Evolutionary conservation across 2,113 vertebrate genomes (phyloP), one percentile per base, ranked within the genome.

Genomic region (Crotophaga sulcirostris): DNA sequence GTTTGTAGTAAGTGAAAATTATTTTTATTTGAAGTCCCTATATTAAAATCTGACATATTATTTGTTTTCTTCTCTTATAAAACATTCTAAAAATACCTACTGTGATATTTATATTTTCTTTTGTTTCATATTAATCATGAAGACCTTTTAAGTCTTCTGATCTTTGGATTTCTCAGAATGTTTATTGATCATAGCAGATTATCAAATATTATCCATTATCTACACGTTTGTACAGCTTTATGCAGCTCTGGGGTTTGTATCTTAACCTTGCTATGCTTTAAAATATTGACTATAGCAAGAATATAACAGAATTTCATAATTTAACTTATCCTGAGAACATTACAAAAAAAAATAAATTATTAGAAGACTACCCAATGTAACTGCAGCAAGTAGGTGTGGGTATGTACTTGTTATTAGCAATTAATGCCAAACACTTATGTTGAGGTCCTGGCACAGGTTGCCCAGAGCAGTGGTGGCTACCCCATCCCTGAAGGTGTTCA

Each of bases 1-100:
- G 40, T 77, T 92, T 81, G 81, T 86, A 91, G 73, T 85, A 92
- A 93, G 40, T 95, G 89, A 96, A 97, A 97, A 96, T 82, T 92
- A 66, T 12, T 72, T n/a, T 9, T 59, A 42, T 90, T 62, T 87
- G 86, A 93, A 76, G 40, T 70, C 13, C 51, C 25, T 33, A 2
- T 40, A 52, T 78, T 60, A 75, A 91, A 87, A 10, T 10, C 6
- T 8, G 8, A 54, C 52, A 60, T 20, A 77, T 3, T 44, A 11
- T 63, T 45, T 79, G 51, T 72, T 82, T 91, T 79, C 13, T 47
- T 58, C 25, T 56, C 36, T 77, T 80, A 66, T 4, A 83, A 74
- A 89, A 60, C 18, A 47, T 28, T 21, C 79, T 33, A 73, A 92
- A 87, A 88, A 72, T 73, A 69, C n/a, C 51, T 77, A 40, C 40